A percentile compares a stretch with the other conserved stretches of the same genome.
Conservation (phyloP, 1,140 invertebrate genomes). For the Tribolium madens region DNA sequence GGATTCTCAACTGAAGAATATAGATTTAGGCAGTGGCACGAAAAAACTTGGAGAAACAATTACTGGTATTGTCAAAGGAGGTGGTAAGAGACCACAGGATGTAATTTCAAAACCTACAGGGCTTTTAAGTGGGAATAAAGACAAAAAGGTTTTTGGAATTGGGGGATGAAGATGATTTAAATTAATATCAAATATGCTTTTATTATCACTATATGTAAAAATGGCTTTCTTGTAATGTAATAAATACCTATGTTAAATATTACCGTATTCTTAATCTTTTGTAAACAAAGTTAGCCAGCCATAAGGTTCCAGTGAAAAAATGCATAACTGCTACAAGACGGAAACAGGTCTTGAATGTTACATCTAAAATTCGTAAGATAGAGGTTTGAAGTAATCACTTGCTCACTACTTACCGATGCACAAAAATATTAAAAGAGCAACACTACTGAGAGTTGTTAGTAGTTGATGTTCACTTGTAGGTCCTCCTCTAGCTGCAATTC, state of each 20-base stretch:
- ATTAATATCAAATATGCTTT: conserved; percentile 14
- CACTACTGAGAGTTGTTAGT: conserved; percentile 49
- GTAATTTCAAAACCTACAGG: neutral
- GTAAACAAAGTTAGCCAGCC: conserved; percentile 61
- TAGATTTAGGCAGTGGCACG: neutral
- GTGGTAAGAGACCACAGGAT: neutral
- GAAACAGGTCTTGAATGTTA: conserved; percentile 59
- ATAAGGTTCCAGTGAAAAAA: conserved; percentile 59
- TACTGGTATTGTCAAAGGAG: neutral
- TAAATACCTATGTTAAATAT: conserved; percentile 31
- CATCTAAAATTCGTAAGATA: conserved; percentile 54
- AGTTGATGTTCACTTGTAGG: conserved; percentile 52
- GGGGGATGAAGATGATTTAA: neutral
- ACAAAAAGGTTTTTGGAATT: neutral
- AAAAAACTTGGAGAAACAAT: neutral
- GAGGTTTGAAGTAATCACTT: too few species aligned
- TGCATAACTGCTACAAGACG: conserved; percentile 59
- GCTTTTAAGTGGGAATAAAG: neutral
- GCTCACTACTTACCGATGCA: conserved; percentile 47
- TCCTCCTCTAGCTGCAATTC: conserved; percentile 56
- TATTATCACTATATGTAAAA: neutral
- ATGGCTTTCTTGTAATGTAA: conserved; percentile 7
- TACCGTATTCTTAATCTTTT: conserved; percentile 56
- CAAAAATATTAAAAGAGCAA: conserved; percentile 54
- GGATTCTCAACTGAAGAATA: conserved; percentile 49